Percentiles rank a stretch among this genome's conserved stretches.
phyloP scores from a whole-genome alignment of 2,888 invertebrate species.

The Aproaerema taeniolella region DNA sequence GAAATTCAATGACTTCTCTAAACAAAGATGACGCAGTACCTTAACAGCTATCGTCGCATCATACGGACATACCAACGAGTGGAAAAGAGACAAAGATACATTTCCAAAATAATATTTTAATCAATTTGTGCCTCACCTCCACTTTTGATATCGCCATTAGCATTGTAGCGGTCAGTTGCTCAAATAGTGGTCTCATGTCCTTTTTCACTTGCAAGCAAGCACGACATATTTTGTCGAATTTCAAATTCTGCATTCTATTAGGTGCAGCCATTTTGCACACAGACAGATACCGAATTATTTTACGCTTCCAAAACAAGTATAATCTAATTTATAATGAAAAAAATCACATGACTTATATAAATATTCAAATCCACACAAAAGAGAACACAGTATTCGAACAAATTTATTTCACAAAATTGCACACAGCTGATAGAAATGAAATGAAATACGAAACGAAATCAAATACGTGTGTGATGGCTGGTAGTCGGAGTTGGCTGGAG shows the following conservation, averaged over 20 bases:
- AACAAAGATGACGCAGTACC: constrained; percentile 70
- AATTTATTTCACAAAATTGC: constrained; percentile 1
- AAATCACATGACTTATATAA: not conserved
- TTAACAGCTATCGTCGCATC: constrained; percentile 40
- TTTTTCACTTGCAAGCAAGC: constrained; percentile 80
- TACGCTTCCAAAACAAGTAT: not conserved
- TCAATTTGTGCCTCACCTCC: constrained; percentile 66
- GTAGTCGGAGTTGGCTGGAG: too few species aligned
- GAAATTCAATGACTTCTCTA: constrained; percentile 54
- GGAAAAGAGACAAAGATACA: constrained; percentile 61
- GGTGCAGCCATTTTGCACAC: constrained; percentile 71
- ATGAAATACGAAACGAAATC: constrained; percentile 2
- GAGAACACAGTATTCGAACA: too few species aligned
- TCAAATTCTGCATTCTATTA: constrained; percentile 47
- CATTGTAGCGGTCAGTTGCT: constrained; percentile 81
- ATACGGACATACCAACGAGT: constrained; percentile 31
- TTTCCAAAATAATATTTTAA: constrained; percentile 59
- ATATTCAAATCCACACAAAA: too few species aligned
- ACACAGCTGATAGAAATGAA: too few species aligned
- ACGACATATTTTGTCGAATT: constrained; percentile 80
- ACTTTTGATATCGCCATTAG: constrained; percentile 80
- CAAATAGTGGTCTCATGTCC: constrained; percentile 81
- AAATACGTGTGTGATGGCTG: constrained; percentile 9
- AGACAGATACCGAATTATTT: too few species aligned
- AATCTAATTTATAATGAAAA: not conserved